Conservation (phyloP, 2,888 invertebrate species). For the Drosophila cracens region DNA sequence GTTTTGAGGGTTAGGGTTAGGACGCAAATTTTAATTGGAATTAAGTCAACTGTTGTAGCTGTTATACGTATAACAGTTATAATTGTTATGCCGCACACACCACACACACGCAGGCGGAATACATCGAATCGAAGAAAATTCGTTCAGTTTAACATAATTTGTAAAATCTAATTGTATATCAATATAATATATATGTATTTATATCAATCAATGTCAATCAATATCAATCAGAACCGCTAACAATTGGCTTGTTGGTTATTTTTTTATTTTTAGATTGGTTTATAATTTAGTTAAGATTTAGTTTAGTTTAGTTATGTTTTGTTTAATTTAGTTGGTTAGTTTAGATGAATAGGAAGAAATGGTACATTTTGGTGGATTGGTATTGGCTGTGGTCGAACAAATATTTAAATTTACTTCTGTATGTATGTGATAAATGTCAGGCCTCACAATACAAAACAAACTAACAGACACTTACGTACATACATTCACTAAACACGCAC, state of each 20-base stretch:
- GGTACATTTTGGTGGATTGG: conserved; percentile 38
- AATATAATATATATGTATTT: conserved; percentile 19
- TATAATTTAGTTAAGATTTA: conserved; percentile 11
- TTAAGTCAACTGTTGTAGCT: conserved; percentile 37
- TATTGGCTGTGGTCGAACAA: conserved; percentile 26
- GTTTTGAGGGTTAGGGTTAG: neutral
- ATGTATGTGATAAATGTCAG: conserved; percentile 33
- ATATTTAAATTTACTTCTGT: conserved; percentile 15
- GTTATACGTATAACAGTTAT: conserved; percentile 48
- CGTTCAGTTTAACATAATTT: conserved; percentile 29
- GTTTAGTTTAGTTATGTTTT: conserved; percentile 33
- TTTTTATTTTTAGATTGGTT: conserved; percentile 14
- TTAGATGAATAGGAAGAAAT: conserved; percentile 37
- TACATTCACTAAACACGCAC: conserved; percentile 51
- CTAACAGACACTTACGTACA: conserved; percentile 38
- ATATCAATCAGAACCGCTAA: conserved; percentile 46
- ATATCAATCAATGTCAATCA: conserved; percentile 15
- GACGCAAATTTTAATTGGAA: conserved; percentile 12
- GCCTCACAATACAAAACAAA: conserved; percentile 32
- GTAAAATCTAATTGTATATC: conserved; percentile 25
- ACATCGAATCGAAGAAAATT: conserved; percentile 2
- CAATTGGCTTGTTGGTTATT: conserved; percentile 27
- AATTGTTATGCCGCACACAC: conserved; percentile 14
- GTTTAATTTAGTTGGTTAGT: conserved; percentile 31
- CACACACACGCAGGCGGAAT: conserved; percentile 30